A percentile compares a stretch with the other conserved stretches of the same genome.
Conservation (phyloP, 1,140 invertebrate genomes). For the Aphis craccivora region DNA sequence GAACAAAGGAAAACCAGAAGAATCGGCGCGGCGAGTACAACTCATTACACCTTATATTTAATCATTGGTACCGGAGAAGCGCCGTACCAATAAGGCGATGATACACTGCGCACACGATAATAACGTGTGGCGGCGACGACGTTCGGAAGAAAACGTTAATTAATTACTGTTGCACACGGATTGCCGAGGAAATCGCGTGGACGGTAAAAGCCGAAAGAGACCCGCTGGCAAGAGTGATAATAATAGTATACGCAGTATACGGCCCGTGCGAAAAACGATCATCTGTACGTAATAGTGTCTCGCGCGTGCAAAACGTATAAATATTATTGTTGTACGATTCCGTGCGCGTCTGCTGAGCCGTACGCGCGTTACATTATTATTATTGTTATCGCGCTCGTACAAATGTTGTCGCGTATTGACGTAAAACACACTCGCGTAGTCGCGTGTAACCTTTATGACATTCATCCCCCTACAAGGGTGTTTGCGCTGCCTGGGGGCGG, state of each 20-base stretch:
- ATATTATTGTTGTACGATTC: not conserved
- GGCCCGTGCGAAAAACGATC: not conserved
- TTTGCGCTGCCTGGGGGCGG: too few species aligned
- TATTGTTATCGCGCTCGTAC: not conserved
- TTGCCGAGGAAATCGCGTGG: not conserved
- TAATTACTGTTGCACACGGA: not conserved
- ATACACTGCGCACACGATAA: not conserved
- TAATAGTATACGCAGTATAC: too few species aligned
- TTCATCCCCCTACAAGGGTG: not conserved
- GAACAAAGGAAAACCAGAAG: not conserved
- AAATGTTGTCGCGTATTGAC: conserved; percentile 17
- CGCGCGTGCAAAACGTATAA: not conserved
- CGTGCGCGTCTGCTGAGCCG: not conserved
- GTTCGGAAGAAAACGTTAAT: not conserved
- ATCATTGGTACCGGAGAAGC: too few species aligned
- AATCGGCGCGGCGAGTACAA: not conserved
- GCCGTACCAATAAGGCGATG: too few species aligned
- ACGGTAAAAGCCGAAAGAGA: not conserved
- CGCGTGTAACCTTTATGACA: not conserved
- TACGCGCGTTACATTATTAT: not conserved
- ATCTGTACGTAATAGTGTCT: not conserved
- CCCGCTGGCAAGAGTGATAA: not conserved
- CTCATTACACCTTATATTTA: not conserved
- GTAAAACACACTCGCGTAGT: conserved; percentile 25
- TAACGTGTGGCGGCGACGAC: not conserved